Conservation (phyloP, 1,140 invertebrate genomes). For the Pseudobourletiella spinata region DNA sequence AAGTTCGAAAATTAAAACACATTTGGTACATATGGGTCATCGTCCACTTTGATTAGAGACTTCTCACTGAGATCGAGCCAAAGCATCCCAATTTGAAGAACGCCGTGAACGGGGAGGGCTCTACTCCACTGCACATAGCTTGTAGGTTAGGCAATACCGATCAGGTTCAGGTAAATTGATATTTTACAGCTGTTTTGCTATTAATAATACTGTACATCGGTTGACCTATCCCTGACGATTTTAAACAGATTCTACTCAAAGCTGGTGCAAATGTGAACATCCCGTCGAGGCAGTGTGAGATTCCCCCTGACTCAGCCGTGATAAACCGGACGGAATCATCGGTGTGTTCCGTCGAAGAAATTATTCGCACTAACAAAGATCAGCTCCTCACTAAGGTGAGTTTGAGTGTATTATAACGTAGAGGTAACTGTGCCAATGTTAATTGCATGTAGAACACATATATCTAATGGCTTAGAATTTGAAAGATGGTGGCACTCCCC, state of each 20-base stretch:
- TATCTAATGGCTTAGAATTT: conserved; percentile 12
- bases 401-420: too few relatives aligned
- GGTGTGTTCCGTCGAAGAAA: conserved; percentile 17
- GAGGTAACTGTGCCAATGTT: too few relatives aligned
- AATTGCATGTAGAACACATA: too few relatives aligned
- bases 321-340: too few relatives aligned
- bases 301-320: too few relatives aligned
- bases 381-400: too few relatives aligned
- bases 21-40: background rate
- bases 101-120: conserved; percentile 14
- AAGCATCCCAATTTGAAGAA: background rate
- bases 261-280: conserved; percentile 15
- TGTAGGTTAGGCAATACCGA: conserved; percentile 15
- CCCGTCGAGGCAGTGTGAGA: too few relatives aligned
- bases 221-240: background rate
- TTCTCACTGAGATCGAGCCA: background rate
- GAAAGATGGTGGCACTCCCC: conserved; percentile 56
- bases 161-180: conserved; percentile 13
- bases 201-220: background rate
- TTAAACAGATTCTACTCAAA: conserved; percentile 13
- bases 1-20: background rate
- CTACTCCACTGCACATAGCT: conserved; percentile 13
- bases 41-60: background rate
- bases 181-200: background rate
- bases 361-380: background rate